Percentiles rank a stretch among this genome's conserved stretches.
These are phyloP conservation scores for Nomada ruficornis DNA, from an alignment of 2,888 invertebrate genomes.

Conservation along the genomic window DNA sequence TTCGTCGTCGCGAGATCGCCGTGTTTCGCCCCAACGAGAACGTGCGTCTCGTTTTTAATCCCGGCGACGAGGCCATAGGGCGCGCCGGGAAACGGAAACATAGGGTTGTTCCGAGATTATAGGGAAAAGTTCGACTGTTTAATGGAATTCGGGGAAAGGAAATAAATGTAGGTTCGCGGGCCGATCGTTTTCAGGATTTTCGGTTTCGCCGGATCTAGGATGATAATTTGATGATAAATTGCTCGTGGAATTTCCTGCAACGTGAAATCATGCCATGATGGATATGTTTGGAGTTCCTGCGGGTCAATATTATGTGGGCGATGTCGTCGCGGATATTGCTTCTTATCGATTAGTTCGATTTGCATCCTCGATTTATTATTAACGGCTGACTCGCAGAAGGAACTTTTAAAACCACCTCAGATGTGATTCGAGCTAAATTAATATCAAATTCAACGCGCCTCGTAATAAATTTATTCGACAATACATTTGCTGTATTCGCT, in stretches of 20 bases:
- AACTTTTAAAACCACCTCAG: too few relatives aligned
- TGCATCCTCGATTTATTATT: too few relatives aligned
- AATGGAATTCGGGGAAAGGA: constrained; percentile 3
- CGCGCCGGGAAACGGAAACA: constrained; percentile 5
- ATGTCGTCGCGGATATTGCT: too few relatives aligned
- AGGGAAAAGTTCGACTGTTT: background rate
- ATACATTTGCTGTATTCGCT: too few relatives aligned
- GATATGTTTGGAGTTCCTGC: too few relatives aligned
- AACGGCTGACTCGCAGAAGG: too few relatives aligned
- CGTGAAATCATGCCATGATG: background rate
- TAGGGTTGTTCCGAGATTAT: constrained; percentile 17
- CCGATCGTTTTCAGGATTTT: background rate
- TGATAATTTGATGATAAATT: background rate
- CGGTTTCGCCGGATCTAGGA: background rate
- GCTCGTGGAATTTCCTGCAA: background rate
- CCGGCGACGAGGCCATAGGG: background rate
- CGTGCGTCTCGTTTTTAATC: constrained; percentile 19
- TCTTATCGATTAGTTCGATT: too few relatives aligned
- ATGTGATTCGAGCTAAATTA: too few relatives aligned
- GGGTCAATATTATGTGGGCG: too few relatives aligned
- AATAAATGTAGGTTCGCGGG: background rate
- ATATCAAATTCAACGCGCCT: too few relatives aligned
- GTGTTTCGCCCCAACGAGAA: background rate
- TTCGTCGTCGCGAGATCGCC: constrained; percentile 10
- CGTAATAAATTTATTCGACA: too few relatives aligned